Conservation (phyloP, 2,888 invertebrate species). For the Biston betularia region DNA sequence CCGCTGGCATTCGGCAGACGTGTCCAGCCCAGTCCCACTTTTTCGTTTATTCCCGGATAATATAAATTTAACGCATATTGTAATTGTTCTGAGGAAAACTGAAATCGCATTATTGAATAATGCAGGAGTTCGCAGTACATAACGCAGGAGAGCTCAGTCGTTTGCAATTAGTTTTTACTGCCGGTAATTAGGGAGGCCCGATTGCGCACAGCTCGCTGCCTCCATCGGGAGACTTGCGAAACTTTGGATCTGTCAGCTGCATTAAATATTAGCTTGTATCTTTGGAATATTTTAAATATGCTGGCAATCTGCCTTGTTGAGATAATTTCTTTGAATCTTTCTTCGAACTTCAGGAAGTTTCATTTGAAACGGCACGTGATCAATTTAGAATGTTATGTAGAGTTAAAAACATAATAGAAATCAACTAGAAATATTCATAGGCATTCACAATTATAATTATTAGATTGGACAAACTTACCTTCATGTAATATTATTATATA, state of each 20-base stretch:
- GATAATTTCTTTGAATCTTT: not conserved
- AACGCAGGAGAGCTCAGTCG: conserved; percentile 55
- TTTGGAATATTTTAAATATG: conserved; percentile 6
- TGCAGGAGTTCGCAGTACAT: conserved; percentile 54
- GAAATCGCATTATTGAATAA: conserved; percentile 41
- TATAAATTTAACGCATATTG: too few relatives aligned
- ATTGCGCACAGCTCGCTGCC: conserved; percentile 70
- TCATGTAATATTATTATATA: too few relatives aligned
- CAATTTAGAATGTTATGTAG: too few relatives aligned
- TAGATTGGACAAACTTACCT: too few relatives aligned
- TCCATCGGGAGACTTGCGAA: conserved; percentile 50
- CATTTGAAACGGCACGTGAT: too few relatives aligned
- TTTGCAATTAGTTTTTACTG: conserved; percentile 81
- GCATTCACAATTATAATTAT: too few relatives aligned
- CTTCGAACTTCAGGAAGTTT: not conserved
- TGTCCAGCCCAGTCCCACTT: too few relatives aligned
- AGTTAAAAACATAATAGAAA: too few relatives aligned
- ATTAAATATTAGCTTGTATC: conserved; percentile 30
- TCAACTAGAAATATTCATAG: too few relatives aligned
- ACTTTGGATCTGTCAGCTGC: conserved; percentile 43
- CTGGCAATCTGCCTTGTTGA: not conserved
- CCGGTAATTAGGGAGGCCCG: conserved; percentile 77
- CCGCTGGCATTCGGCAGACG: too few relatives aligned
- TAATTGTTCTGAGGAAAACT: not conserved
- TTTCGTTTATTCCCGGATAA: too few relatives aligned